These are phyloP conservation scores for Cichladusa arquata DNA, from an alignment of 2,113 vertebrate species.

Conservation along the genomic window DNA sequence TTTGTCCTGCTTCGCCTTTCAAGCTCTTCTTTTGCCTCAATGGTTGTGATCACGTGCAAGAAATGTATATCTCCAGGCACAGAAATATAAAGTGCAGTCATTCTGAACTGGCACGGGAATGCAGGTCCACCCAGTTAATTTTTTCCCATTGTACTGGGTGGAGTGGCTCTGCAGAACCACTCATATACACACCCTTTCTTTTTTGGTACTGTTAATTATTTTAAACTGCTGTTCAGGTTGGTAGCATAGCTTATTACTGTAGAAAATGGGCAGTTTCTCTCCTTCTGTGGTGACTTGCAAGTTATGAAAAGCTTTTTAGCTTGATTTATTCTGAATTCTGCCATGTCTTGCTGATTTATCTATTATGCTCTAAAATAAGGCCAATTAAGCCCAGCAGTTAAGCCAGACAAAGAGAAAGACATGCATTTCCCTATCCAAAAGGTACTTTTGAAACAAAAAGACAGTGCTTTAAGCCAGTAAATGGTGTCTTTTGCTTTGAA, in stretches of 20 bases:
- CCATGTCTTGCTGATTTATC: slow-evolving; percentile 37
- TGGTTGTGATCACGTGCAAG: neutral
- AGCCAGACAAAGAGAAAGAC: neutral
- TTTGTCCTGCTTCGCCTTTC: neutral
- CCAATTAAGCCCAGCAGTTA: slow-evolving; percentile 43
- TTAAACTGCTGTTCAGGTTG: slow-evolving; percentile 26
- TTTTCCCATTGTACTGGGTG: slow-evolving; percentile 30
- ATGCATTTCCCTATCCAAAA: slow-evolving; percentile 1
- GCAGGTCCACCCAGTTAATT: slow-evolving; percentile 45
- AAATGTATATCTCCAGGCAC: slow-evolving; percentile 30
- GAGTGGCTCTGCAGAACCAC: neutral
- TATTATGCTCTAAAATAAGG: slow-evolving; percentile 41
- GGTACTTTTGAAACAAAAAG: slow-evolving; percentile 38
- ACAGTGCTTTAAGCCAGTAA: neutral
- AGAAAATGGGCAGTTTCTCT: slow-evolving; percentile 32
- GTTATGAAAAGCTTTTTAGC: slow-evolving; percentile 41
- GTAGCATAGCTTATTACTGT: slow-evolving; percentile 12
- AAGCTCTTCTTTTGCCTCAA: neutral
- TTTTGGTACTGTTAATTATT: slow-evolving; percentile 52
- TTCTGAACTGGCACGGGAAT: slow-evolving; percentile 2
- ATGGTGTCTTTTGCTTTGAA: neutral
- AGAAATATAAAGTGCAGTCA: neutral
- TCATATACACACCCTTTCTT: slow-evolving; percentile 12
- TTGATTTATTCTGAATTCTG: slow-evolving; percentile 34
- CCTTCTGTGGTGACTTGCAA: neutral